Evolutionary conservation across 1,140 invertebrate genomes (phyloP).

Genomic region (Neotoxoptera formosana): DNA sequence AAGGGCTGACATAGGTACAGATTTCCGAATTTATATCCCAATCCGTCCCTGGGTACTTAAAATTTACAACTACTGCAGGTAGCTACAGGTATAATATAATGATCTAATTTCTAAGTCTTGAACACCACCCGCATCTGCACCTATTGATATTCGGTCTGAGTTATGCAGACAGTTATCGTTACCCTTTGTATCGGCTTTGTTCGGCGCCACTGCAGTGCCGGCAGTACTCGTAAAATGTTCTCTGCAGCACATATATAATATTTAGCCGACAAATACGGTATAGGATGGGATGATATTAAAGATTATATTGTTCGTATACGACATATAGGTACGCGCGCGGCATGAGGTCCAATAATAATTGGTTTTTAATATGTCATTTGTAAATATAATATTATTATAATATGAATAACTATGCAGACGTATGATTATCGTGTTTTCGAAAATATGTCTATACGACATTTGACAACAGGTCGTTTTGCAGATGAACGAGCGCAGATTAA

Average conservation of each 20-base stretch:
- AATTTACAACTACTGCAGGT: neutral
- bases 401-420: too few species aligned
- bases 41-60: too few species aligned
- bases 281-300: neutral
- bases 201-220: neutral
- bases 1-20: too few species aligned
- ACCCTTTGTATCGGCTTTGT: too few species aligned
- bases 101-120: neutral
- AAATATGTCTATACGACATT: neutral
- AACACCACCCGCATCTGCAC: neutral
- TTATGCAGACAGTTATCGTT: too few species aligned
- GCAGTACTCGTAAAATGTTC: too few species aligned
- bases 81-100: too few species aligned
- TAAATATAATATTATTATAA: neutral
- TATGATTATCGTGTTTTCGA: neutral
- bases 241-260: too few species aligned
- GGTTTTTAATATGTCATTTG: neutral
- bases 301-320: neutral
- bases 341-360: slow-evolving; percentile 17
- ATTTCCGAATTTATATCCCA: too few species aligned
- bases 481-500: slow-evolving; percentile 27
- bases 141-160: neutral
- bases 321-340: too few species aligned
- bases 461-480: slow-evolving; percentile 34
- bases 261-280: neutral